Percentiles rank a stretch among this genome's conserved stretches.
phyloP scores from a whole-genome alignment of 2,888 invertebrate genomes.

The Euphydryas editha region DNA sequence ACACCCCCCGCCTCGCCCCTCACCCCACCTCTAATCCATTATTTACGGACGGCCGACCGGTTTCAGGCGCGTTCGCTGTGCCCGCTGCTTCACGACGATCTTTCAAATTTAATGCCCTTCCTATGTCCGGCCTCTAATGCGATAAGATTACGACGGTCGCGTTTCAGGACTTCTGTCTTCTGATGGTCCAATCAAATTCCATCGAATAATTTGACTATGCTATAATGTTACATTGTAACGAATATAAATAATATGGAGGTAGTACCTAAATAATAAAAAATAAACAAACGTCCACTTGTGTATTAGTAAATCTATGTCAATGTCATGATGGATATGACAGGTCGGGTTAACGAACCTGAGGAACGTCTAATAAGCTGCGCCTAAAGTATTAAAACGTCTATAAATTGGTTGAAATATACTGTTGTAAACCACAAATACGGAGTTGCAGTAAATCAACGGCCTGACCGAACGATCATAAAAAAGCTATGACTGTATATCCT shows the following conservation, averaged over 20 bases:
- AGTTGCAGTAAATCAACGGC: conserved; percentile 63
- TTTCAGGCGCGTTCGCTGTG: conserved; percentile 79
- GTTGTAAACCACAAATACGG: conserved; percentile 64
- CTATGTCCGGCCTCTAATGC: conserved; percentile 81
- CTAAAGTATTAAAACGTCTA: conserved; percentile 63
- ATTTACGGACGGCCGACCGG: conserved; percentile 82
- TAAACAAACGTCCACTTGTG: conserved; percentile 35
- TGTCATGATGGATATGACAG: conserved; percentile 58
- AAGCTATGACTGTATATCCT: conserved; percentile 61
- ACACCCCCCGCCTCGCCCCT: conserved; percentile 64
- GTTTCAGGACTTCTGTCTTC: conserved; percentile 49
- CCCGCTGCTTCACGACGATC: conserved; percentile 74
- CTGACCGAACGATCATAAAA: conserved; percentile 51
- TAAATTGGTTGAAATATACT: conserved; percentile 61
- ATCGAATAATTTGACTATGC: neutral
- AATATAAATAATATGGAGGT: too few species aligned
- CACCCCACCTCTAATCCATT: conserved; percentile 81
- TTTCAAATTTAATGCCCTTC: conserved; percentile 82
- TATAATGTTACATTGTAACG: neutral
- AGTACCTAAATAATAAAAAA: too few species aligned
- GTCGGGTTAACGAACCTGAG: conserved; percentile 61
- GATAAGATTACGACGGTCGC: conserved; percentile 75
- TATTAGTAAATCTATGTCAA: conserved; percentile 48
- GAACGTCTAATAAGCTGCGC: conserved; percentile 59
- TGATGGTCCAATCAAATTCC: conserved; percentile 18